Evolutionary conservation across 2,888 invertebrate genomes (phyloP).

Genomic region (Machimus atricapillus): DNA sequence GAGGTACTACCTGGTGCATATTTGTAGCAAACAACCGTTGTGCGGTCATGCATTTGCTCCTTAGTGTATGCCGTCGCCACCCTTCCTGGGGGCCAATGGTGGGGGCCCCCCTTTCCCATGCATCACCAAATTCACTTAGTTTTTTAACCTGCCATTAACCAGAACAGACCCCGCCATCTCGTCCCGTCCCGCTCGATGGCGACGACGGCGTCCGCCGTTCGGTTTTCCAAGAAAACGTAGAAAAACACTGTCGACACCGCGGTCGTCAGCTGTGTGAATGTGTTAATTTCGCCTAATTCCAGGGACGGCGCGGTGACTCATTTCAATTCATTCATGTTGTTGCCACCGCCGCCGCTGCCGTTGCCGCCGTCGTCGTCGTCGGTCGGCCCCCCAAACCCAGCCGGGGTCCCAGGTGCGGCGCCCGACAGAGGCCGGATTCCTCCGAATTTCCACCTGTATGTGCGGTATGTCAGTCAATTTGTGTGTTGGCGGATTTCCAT

Average conservation of each 20-base stretch:
- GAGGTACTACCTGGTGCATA: neutral
- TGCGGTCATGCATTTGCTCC: neutral
- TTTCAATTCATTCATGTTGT: neutral
- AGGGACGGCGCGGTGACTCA: neutral
- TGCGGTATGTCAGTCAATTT: conserved; percentile 16
- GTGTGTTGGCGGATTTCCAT: conserved; percentile 4
- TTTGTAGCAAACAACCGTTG: neutral
- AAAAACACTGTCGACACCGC: neutral
- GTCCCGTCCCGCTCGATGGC: neutral
- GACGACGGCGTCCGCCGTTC: neutral
- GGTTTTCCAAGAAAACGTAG: neutral
- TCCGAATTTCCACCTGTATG: conserved; percentile 18
- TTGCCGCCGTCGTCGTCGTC: neutral
- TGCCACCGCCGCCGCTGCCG: neutral
- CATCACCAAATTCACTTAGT: neutral
- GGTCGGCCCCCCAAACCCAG: neutral
- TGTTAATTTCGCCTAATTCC: neutral
- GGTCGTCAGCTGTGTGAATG: neutral
- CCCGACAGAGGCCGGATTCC: neutral
- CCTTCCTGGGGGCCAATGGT: neutral
- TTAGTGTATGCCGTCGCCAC: neutral
- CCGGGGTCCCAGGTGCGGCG: neutral
- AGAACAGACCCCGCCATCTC: neutral
- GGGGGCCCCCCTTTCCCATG: neutral
- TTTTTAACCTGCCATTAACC: neutral